Conservation (phyloP, 2,888 invertebrate species). For the Panopea generosa region DNA sequence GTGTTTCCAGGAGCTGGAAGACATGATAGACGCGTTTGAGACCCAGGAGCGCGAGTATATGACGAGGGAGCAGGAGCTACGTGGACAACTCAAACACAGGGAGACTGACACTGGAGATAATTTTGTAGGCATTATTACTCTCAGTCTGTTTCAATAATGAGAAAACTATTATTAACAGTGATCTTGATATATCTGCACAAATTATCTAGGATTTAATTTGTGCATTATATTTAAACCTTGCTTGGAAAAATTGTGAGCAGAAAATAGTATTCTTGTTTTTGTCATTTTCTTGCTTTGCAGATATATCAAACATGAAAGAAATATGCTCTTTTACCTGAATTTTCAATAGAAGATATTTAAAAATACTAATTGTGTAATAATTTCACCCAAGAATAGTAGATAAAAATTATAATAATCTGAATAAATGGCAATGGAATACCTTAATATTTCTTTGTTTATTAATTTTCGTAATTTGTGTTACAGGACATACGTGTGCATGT, state of each 20-base stretch:
- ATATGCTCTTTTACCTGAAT: no score
- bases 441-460: no score
- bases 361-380: no score
- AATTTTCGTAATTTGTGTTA: constrained; percentile 5
- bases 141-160: not conserved
- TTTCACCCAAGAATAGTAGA: no score
- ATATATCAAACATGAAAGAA: no score
- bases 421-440: not conserved
- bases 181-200: no score
- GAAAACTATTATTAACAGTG: no score
- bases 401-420: not conserved
- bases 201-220: not conserved
- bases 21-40: constrained; percentile 73
- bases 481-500: constrained; percentile 64
- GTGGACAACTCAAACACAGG: constrained; percentile 51
- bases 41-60: constrained; percentile 73
- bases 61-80: constrained; percentile 64
- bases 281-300: no score
- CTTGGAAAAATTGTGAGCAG: no score
- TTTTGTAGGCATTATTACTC: constrained; percentile 14
- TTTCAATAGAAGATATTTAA: no score
- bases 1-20: constrained; percentile 68
- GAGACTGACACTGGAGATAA: constrained; percentile 39
- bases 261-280: no score
- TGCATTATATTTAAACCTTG: no score